Evolutionary conservation across 1,140 invertebrate species (phyloP).

Genomic region (Olivierus martensii): DNA sequence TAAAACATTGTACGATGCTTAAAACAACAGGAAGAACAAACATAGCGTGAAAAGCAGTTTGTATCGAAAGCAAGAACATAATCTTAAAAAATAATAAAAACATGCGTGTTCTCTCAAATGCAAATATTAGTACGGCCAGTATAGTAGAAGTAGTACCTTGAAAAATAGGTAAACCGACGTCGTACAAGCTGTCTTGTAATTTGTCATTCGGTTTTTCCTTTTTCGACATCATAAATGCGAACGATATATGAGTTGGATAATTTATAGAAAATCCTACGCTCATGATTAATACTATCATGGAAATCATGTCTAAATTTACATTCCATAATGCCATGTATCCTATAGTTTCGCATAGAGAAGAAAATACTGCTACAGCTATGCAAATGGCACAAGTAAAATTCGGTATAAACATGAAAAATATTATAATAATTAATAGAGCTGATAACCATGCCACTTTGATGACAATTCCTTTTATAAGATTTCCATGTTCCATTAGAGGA

Average conservation of each 20-base stretch:
- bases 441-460: constrained; percentile 84
- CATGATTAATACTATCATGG: constrained; percentile 98
- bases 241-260: constrained; percentile 92
- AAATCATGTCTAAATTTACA: constrained; percentile 88
- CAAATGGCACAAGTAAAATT: constrained; percentile 83
- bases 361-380: constrained; percentile 88
- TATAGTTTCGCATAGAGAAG: constrained; percentile 86
- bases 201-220: constrained; percentile 38
- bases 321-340: constrained; percentile 93
- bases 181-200: constrained; percentile 71
- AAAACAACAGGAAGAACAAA: too few relatives aligned
- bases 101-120: constrained; percentile 84
- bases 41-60: constrained; percentile 75
- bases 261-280: constrained; percentile 95
- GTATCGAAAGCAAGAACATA: constrained; percentile 86
- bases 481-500: constrained; percentile 88
- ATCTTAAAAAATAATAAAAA: constrained; percentile 96
- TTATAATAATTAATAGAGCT: constrained; percentile 83
- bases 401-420: constrained; percentile 89
- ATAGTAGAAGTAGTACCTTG: constrained; percentile 87
- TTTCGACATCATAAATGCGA: constrained; percentile 92
- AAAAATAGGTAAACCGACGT: constrained; percentile 82
- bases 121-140: constrained; percentile 67
- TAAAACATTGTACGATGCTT: too few relatives aligned
- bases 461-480: constrained; percentile 77